Conservation (phyloP, 2,797 vertebrate species). For the Sebastiscus albofasciatus region DNA sequence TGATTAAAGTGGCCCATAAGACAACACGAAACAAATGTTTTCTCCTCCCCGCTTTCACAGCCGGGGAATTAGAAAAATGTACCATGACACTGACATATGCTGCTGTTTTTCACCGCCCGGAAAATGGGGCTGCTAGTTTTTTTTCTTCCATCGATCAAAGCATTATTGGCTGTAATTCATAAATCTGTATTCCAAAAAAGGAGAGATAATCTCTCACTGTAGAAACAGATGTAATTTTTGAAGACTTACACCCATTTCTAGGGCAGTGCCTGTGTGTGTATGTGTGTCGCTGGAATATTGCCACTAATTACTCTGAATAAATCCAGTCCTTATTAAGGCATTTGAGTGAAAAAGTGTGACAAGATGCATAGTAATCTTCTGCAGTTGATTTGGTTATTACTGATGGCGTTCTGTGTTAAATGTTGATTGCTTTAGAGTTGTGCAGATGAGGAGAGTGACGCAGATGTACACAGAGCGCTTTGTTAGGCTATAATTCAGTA, state of each 20-base stretch:
- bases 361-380: conserved; percentile 46
- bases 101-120: conserved; percentile 45
- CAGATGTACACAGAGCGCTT: neutral
- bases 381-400: conserved; percentile 36
- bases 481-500: neutral
- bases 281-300: conserved; percentile 43
- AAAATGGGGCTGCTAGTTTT: conserved; percentile 38
- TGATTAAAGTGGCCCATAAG: conserved; percentile 26
- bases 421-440: conserved; percentile 11
- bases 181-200: conserved; percentile 44
- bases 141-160: conserved; percentile 42
- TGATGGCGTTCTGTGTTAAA: conserved; percentile 13
- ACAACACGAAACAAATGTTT: conserved; percentile 51
- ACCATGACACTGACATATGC: conserved; percentile 56
- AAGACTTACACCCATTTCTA: conserved; percentile 56
- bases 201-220: conserved; percentile 54
- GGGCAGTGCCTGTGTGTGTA: conserved; percentile 8
- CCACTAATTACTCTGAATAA: conserved; percentile 61
- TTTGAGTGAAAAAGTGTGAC: conserved; percentile 57
- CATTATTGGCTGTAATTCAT: conserved; percentile 58
- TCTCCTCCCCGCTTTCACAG: conserved; percentile 37
- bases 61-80: conserved; percentile 36
- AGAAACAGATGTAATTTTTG: conserved; percentile 57
- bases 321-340: conserved; percentile 62
- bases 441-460: conserved; percentile 1